Conservation (phyloP, 2,888 invertebrate species). For the Argyresthia goedartella region DNA sequence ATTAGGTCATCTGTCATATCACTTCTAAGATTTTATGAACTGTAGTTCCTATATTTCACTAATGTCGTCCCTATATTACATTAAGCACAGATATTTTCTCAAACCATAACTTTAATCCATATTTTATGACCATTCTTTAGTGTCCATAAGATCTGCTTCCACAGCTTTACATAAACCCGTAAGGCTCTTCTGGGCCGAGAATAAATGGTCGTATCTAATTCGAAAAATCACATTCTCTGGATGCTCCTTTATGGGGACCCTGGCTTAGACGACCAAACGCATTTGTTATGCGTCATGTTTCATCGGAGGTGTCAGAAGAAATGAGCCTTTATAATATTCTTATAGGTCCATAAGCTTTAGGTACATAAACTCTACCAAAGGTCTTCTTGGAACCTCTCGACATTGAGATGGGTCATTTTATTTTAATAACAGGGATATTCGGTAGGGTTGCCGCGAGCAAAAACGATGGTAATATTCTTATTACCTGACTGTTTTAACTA, state of each 20-base stretch:
- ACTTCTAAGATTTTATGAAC: too few relatives aligned
- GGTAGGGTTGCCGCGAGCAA: constrained; percentile 31
- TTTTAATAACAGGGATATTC: constrained; percentile 40
- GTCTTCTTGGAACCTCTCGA: constrained; percentile 37
- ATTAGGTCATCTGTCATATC: too few relatives aligned
- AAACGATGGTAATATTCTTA: too few relatives aligned
- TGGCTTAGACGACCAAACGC: constrained; percentile 28
- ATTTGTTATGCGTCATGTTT: constrained; percentile 55
- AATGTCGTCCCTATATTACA: too few relatives aligned
- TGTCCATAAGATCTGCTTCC: too few relatives aligned
- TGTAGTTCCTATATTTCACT: too few relatives aligned
- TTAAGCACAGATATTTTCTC: too few relatives aligned
- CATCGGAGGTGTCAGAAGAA: constrained; percentile 64
- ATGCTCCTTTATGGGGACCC: constrained; percentile 24
- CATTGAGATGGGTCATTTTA: constrained; percentile 69
- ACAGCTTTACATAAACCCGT: too few relatives aligned
- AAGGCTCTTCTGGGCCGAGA: constrained; percentile 6
- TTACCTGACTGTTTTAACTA: too few relatives aligned
- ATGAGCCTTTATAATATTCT: constrained; percentile 57
- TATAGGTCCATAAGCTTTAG: constrained; percentile 39
- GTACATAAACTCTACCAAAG: constrained; percentile 4
- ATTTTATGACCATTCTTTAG: too few relatives aligned
- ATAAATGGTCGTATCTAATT: constrained; percentile 30
- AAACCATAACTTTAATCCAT: too few relatives aligned
- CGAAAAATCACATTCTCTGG: constrained; percentile 33